Evolutionary conservation across 1,140 invertebrate species (phyloP), one percentile per base, ranked within the genome.

Genomic region (Ceratoteleas bidentatus): DNA sequence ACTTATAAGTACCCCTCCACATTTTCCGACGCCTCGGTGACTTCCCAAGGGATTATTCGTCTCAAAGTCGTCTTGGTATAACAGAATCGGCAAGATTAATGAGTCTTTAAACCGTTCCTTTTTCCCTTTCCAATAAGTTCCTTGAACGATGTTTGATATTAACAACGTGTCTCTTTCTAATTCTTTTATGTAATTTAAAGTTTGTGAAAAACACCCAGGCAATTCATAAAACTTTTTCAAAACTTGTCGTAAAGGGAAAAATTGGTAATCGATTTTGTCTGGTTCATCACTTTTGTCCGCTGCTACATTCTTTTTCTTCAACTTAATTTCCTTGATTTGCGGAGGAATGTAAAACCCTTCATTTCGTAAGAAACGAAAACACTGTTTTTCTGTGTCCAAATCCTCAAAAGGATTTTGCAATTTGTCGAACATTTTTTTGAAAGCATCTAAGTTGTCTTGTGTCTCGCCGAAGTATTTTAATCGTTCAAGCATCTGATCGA

Each of bases 261-360:
- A 49, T 49, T 49, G 45, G 13, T n/a, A 49, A 49, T 10, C 13
- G 6, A 49, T 14, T 49, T 49, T 13, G 1, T 49, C 6, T 49
- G 45, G 45, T 6, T n/a, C 13, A 49, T 49, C 6, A 49, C 9
- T 49, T 40, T 40, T 40, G 8, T 40, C 8, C 2, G n/a, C n/a
- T n/a, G n/a, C n/a, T n/a, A n/a, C n/a, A n/a, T n/a, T n/a, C n/a
- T n/a, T n/a, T n/a, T 6, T 40, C 38, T 40, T 40, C 45, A 49
- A n/a, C 16, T 53, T n/a, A 33, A 65, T 65, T 53, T 49, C 60
- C 11, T 50, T 62, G 34, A 15, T 33, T 40, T 65, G 61, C 43
- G 47, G 61, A 8, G 61, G 47, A n/a, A 40, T 53, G n/a, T 65
- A 65, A 38, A 16, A 53, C 9, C 36, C 24, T 9, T 15, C 0